These are phyloP conservation scores for Labeo catla DNA, from an alignment of 2,113 vertebrate species.

Conservation along the genomic window DNA sequence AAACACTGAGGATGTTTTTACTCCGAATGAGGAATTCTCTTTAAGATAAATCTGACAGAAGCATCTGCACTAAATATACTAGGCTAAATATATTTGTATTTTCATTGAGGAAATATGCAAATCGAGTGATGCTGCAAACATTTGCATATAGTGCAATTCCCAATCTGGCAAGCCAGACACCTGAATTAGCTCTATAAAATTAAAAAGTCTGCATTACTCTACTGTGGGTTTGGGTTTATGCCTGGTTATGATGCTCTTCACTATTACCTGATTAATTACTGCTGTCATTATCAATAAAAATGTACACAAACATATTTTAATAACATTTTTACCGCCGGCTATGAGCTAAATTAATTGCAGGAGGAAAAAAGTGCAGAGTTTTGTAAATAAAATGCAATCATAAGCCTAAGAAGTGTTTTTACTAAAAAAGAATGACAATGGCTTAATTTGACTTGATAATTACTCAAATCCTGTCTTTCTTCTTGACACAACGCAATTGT, in stretches of 20 bases:
- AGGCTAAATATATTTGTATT: not conserved
- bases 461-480: not conserved
- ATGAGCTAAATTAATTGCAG: not conserved
- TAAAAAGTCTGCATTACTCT: not conserved
- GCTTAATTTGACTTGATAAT: not conserved
- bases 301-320: not conserved
- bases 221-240: not conserved
- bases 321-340: not conserved
- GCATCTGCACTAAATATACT: not conserved
- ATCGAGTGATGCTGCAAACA: not conserved
- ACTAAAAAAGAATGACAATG: not conserved
- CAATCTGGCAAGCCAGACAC: not conserved
- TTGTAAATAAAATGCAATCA: not conserved
- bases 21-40: not conserved
- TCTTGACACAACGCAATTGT: no score
- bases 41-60: not conserved
- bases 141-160: not conserved
- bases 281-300: constrained; percentile 1
- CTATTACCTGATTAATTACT: not conserved
- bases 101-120: no score
- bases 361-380: not conserved
- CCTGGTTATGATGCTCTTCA: not conserved
- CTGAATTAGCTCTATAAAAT: not conserved
- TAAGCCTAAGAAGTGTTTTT: not conserved
- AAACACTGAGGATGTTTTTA: constrained; percentile 4